Evolutionary conservation across 2,113 vertebrate species (phyloP).

Genomic region (Morone saxatilis): DNA sequence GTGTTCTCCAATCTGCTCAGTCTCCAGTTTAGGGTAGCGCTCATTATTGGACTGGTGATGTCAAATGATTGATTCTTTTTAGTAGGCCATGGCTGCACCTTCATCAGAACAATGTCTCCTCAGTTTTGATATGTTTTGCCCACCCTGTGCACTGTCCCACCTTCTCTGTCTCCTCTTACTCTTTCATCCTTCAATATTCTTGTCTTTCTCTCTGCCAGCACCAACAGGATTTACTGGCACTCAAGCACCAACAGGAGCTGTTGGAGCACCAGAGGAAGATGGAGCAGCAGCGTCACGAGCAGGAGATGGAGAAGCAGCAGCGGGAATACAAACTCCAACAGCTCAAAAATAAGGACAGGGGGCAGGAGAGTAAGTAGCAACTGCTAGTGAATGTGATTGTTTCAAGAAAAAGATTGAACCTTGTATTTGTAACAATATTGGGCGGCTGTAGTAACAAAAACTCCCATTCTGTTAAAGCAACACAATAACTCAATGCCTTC

Average conservation of each 20-base stretch:
- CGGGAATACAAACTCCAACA: slow-evolving; percentile 95
- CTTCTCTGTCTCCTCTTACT: not conserved
- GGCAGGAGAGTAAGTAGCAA: slow-evolving; percentile 94
- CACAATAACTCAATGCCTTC: too few relatives aligned
- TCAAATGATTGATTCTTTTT: not conserved
- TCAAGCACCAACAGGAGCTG: slow-evolving; percentile 98
- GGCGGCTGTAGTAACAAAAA: not conserved
- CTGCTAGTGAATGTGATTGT: not conserved
- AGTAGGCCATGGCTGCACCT: not conserved
- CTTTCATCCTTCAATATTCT: not conserved
- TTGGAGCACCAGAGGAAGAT: slow-evolving; percentile 97
- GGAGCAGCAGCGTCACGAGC: slow-evolving; percentile 94
- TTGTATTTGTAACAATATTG: not conserved
- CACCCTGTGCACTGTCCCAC: not conserved
- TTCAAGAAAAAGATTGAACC: not conserved
- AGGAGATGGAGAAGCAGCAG: slow-evolving; percentile 97
- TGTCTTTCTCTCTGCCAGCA: slow-evolving; percentile 84
- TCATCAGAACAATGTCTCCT: not conserved
- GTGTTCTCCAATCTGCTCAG: slow-evolving; percentile 32
- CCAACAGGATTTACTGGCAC: slow-evolving; percentile 95
- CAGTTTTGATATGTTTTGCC: not conserved
- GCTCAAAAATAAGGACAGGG: slow-evolving; percentile 97
- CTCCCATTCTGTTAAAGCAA: not conserved
- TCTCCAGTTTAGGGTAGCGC: not conserved
- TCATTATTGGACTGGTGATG: not conserved